Evolutionary conservation across 1,140 invertebrate genomes (phyloP), one percentile per base, ranked within the genome.

Genomic region (Meteorus sp.): DNA sequence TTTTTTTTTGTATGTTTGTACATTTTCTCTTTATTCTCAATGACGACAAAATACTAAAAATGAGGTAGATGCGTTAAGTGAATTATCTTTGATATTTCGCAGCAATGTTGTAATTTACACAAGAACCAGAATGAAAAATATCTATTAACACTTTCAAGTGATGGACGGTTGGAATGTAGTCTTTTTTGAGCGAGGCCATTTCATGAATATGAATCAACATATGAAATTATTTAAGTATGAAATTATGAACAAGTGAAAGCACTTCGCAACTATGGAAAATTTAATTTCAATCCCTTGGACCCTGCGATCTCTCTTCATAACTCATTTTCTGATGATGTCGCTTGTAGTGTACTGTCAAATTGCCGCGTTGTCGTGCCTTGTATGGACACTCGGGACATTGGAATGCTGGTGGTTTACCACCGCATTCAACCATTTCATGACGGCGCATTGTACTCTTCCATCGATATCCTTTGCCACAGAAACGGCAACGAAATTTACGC

Each of bases 391-490:
- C 85, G 1, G 90, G 89, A 63, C 91, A 93, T 22, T 89, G 87
- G 75, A 92, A 91, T 41, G 88, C 85, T 1, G 88, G 89, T 59
- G 89, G 87, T 71, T 92, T 91, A 52, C 90, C 90, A n/a, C 91
- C 90, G 75, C 91, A 94, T 75, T 93, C 91, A 59, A 92, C 90
- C 74, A 87, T 89, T 72, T 92, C 89, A 76, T 94, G 91, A 5
- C 89, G 83, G 0, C 89, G 82, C 82, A 91, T 82, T 52, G 89
- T 91, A 11, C 88, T 90, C 72, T 91, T 91, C 89, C 89, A 91
- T 64, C 89, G 82, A 71, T 92, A 92, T 20, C 86, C 83, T 71
- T 91, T 91, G 37, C 89, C 89, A 75, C 90, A 92, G 68, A 90
- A 88, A 41, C 88, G 80, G 68, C 90, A 92, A 20, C 88, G 84